These are phyloP conservation scores for Phasianus colchicus DNA, from an alignment of 2,113 vertebrate species.

Conservation along the genomic window DNA sequence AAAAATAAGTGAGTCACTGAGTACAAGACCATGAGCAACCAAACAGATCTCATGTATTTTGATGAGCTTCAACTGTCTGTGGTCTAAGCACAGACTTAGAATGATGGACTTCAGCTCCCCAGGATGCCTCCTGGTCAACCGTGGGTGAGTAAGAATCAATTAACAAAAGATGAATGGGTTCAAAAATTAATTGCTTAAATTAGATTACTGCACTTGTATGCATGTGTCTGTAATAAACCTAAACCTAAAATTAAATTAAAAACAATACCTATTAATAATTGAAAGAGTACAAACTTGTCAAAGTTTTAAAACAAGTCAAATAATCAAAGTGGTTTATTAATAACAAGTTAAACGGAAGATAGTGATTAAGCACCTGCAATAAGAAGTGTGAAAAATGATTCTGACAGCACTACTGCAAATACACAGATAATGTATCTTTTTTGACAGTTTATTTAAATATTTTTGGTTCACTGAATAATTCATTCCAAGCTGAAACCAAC, in stretches of 20 bases:
- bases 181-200: neutral
- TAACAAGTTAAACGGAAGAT: constrained; percentile 9
- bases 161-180: neutral
- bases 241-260: neutral
- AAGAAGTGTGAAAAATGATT: neutral
- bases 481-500: constrained; percentile 41
- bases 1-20: neutral
- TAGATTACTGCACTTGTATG: neutral
- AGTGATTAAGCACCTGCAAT: constrained; percentile 15
- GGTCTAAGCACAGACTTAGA: neutral
- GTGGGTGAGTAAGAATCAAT: neutral
- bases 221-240: neutral
- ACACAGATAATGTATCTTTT: constrained; percentile 49
- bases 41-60: neutral
- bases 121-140: neutral
- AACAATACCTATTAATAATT: neutral
- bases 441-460: constrained; percentile 54
- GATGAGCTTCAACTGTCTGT: neutral
- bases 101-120: neutral
- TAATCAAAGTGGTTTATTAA: neutral
- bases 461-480: constrained; percentile 61
- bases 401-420: constrained; percentile 45
- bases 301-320: constrained; percentile 33
- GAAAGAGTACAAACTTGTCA: neutral
- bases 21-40: neutral